phyloP scores from a whole-genome alignment of 2,888 invertebrate species.

The Carpatolechia fugitivella region DNA sequence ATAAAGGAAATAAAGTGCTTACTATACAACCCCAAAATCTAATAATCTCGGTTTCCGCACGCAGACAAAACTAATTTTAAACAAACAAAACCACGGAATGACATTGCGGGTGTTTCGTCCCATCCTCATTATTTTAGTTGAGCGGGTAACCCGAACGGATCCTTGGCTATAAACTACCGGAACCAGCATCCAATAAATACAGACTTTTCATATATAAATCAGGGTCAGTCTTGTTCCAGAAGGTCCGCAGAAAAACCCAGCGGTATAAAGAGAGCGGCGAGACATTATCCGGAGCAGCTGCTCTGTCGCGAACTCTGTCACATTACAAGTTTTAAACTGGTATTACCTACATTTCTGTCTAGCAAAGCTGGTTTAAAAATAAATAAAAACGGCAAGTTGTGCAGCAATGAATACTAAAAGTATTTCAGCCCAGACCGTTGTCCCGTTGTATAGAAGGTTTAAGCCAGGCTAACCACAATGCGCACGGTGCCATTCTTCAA shows the following conservation, averaged over 20 bases:
- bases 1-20: not conserved
- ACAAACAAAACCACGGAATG: slow-evolving; percentile 41
- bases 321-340: slow-evolving; percentile 48
- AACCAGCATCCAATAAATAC: slow-evolving; percentile 59
- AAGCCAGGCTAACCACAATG: too few species aligned
- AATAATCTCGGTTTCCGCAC: not conserved
- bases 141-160: slow-evolving; percentile 57
- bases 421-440: not conserved
- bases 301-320: slow-evolving; percentile 52
- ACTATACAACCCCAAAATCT: not conserved
- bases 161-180: slow-evolving; percentile 62
- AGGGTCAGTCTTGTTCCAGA: slow-evolving; percentile 53
- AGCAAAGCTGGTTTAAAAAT: not conserved
- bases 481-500: slow-evolving; percentile 26
- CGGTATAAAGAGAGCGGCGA: slow-evolving; percentile 48
- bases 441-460: too few species aligned
- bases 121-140: slow-evolving; percentile 59
- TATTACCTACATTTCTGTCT: slow-evolving; percentile 21
- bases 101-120: slow-evolving; percentile 47
- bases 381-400: slow-evolving; percentile 19
- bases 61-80: slow-evolving; percentile 26
- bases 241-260: slow-evolving; percentile 58
- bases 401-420: slow-evolving; percentile 16
- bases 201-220: slow-evolving; percentile 68
- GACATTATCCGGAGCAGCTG: slow-evolving; percentile 59